Evolutionary conservation across 1,140 invertebrate genomes (phyloP).

Genomic region (Megalopta genalis): DNA sequence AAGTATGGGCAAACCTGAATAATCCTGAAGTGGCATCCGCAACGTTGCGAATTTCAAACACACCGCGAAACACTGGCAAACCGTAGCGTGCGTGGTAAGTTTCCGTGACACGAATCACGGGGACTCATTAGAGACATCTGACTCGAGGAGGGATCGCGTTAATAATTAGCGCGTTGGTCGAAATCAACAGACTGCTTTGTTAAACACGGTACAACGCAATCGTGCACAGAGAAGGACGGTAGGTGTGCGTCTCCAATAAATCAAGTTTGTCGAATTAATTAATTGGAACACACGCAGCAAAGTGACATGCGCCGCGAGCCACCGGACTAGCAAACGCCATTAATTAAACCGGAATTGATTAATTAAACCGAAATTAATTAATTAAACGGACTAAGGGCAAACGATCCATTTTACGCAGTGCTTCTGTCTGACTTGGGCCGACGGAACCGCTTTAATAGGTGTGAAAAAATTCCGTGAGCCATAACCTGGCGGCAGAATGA

Average conservation of each 20-base stretch:
- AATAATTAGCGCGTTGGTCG: slow-evolving; percentile 16
- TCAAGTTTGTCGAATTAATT: slow-evolving; percentile 16
- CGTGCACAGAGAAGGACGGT: not conserved
- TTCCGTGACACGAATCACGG: not conserved
- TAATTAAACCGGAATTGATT: slow-evolving; percentile 3
- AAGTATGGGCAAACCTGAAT: too few relatives aligned
- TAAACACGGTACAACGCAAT: not conserved
- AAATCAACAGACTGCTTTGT: slow-evolving; percentile 20
- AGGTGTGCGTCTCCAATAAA: not conserved
- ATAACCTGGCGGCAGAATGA: too few relatives aligned
- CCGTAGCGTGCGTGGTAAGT: too few relatives aligned
- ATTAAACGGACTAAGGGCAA: not conserved
- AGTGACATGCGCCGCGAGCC: not conserved
- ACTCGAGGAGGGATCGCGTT: not conserved
- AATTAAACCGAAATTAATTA: too few relatives aligned
- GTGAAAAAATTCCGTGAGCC: too few relatives aligned
- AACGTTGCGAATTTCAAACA: too few relatives aligned
- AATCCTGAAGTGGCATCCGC: too few relatives aligned
- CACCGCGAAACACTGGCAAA: too few relatives aligned
- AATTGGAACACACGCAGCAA: not conserved
- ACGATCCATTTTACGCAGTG: not conserved
- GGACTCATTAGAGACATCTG: not conserved
- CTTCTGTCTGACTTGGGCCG: not conserved
- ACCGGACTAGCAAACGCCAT: not conserved
- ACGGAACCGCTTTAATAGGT: too few relatives aligned